phyloP scores from a whole-genome alignment of 2,888 invertebrate species.

The Sthenelais limicola region DNA sequence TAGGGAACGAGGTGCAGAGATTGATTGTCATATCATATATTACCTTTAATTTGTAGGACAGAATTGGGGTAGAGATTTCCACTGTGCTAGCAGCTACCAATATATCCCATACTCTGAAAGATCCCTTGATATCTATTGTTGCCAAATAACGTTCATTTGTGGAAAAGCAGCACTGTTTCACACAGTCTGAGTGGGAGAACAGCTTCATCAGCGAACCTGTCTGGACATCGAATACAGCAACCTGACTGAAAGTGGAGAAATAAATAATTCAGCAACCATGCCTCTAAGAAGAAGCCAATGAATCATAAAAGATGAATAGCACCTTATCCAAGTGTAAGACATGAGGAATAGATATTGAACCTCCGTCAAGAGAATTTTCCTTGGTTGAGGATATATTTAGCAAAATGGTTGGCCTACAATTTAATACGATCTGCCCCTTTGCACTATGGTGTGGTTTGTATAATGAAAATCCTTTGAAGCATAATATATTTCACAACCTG shows the following conservation, averaged over 20 bases:
- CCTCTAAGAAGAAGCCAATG: no score
- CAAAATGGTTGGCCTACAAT: no score
- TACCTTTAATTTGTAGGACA: constrained; percentile 16
- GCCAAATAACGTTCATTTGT: constrained; percentile 6
- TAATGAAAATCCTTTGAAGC: no score
- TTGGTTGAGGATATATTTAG: no score
- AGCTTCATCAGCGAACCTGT: not conserved
- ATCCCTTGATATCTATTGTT: not conserved
- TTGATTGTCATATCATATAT: not conserved
- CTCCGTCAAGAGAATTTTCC: no score
- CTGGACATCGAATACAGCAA: not conserved
- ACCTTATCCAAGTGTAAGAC: no score
- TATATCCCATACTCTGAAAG: constrained; percentile 7
- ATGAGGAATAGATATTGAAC: no score
- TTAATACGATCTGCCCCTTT: no score
- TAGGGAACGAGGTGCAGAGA: not conserved
- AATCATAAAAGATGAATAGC: no score
- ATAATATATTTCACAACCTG: no score
- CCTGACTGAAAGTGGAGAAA: constrained; percentile 11
- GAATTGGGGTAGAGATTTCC: not conserved
- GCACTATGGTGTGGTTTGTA: no score
- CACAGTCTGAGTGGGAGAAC: not conserved
- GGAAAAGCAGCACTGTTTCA: not conserved
- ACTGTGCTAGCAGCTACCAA: not conserved
- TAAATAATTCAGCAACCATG: no score